Base-by-base conservation (phyloP, 92 coral and sea anemone genomes). In the Phymanthus crucifer region DNA sequence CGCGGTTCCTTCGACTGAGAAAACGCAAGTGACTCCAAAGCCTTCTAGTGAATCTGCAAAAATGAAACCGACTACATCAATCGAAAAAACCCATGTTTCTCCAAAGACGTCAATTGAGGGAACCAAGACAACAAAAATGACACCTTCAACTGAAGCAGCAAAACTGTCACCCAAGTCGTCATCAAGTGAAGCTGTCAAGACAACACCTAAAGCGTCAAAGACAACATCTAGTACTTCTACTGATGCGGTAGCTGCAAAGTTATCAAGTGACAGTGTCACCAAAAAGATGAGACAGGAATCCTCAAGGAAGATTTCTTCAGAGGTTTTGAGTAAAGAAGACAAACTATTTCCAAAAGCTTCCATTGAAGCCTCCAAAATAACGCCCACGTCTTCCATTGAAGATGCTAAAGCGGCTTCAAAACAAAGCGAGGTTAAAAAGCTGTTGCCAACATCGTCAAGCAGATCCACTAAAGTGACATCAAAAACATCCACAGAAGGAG, bases 51-150 rank as follows among this genome's bases (percentile, higher is more conserved):
- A 68, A 65, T 9, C 61, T 0, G 54, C 75, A 38, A 40, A 82
- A 43, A 68, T 68, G 36, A 21, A 78, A 17, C 32, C 85, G 34
- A 78, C 61, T 12, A 16, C 61, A 31, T 78, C 74, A 14, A 56
- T 31, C 12, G 71, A 47, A 35, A 61, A 76, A 8, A 61, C 11
- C 10, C 69, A 83, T 33, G 38, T 70, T 34, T 40, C 78, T 26
- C 78, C 89, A 2, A 86, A 80, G 40, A 38, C 38, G 32, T 80
- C 83, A 1, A 57, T 23, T 6, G 81, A 54, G 14, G 73, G 14
- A 14, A 43, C 58, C 0, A 66, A 64, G 7, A 70, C 24, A 67
- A 66, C 54, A 32, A 58, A 73, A 37, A 46, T 86, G 0, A 75
- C 68, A 32, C 45, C 72, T 38, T 81, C 86, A 23, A 78, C 48